Evolutionary conservation across 2,113 vertebrate species (phyloP).

Genomic region (Lamprologus sp.): DNA sequence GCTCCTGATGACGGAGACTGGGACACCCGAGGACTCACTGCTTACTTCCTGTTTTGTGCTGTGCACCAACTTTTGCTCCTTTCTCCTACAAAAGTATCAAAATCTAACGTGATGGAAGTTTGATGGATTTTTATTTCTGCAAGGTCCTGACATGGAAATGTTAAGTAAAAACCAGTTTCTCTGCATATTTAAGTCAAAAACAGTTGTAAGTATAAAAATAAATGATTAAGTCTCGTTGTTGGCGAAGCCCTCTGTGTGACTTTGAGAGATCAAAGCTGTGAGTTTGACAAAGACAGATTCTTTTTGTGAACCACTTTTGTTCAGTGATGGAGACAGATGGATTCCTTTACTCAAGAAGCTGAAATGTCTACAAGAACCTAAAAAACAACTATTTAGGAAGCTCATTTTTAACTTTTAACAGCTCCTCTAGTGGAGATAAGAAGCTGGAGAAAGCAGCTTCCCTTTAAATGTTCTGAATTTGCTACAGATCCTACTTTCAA

Average conservation of each 20-base stretch:
- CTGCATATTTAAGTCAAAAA: background rate
- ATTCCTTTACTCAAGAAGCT: background rate
- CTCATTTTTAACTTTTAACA: background rate
- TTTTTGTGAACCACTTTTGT: background rate
- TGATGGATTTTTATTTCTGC: background rate
- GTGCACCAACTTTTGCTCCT: background rate
- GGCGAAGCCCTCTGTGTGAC: background rate
- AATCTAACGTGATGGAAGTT: background rate
- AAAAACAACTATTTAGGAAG: background rate
- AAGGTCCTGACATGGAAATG: background rate
- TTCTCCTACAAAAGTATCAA: background rate
- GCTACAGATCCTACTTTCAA: background rate
- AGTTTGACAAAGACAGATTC: background rate
- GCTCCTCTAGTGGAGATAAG: background rate
- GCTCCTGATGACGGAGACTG: background rate
- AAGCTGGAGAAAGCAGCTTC: background rate
- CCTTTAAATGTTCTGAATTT: background rate
- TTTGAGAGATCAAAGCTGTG: background rate
- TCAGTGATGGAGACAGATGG: background rate
- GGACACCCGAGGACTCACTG: background rate
- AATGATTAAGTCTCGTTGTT: background rate
- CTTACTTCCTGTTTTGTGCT: background rate
- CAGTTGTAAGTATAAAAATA: background rate
- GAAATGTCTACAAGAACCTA: background rate
- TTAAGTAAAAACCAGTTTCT: background rate